Base-by-base conservation (phyloP, 1,140 invertebrate species). In the Phocides pigmalion region DNA sequence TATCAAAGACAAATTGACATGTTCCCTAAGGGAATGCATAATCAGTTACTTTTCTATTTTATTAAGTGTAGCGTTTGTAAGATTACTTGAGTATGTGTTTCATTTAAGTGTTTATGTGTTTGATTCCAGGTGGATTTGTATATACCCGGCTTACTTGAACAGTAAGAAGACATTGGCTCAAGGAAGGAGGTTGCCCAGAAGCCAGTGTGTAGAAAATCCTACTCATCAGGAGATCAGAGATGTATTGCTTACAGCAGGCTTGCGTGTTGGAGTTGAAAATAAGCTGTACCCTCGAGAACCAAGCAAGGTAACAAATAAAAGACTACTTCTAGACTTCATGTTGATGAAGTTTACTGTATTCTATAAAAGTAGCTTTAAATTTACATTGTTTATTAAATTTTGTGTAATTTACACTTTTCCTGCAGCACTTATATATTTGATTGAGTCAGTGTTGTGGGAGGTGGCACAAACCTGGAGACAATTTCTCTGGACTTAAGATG, bases 131-230 rank as follows among this genome's bases (percentile, higher is more conserved):
- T 99, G 98, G 98, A 94, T 99, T 58, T 98, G 97, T 76, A 96
- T 99, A 59, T 99, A 99, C 92, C 99, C 99, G 37, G 95, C 97
- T 0, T 99, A 99, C 76, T 93, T 99, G 15, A 99, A 99, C 80
- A 98, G 95, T 68, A 98, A 98, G 79, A 98, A 97, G 89, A 97
- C 97, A 0, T 81, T 96, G 20, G 95, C 96, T 1, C 95, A 98
- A 85, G 98, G 98, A 5, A 93, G 98, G 17, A 94, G 95, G 70
- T 90, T 99, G 16, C 89, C 95, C 4, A 98, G 98, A 89, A 93
- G 95, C 1, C 95, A 96, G 85, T 98, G 96, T 82, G 96, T 99
- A 1, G 97, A 99, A 67, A 98, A 99, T 92, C 98, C 98, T 28
- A 98, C 96, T 0, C 95, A 96, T 82, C 94, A 96, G 78, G 98